Base-by-base conservation (phyloP, 2,113 vertebrate genomes). In the Corythoichthys intestinalis region DNA sequence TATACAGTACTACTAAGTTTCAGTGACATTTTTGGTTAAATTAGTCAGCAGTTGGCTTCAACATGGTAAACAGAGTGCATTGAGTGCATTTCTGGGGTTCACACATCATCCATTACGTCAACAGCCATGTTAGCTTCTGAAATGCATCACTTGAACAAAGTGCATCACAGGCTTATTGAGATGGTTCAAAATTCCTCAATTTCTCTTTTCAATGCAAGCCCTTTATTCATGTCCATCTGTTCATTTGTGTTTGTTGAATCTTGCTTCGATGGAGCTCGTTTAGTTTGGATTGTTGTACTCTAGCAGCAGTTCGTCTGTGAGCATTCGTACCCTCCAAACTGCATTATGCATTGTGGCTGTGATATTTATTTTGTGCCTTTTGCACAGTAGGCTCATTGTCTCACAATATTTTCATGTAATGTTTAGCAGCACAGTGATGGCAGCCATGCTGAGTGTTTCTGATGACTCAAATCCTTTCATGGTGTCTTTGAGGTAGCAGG, bases 231-330 rank as follows among this genome's bases (percentile, higher is more conserved):
- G 49, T 67, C 37, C 70, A 50, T 80, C 52, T 81, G 71, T 53
- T 74, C 54, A 28, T 28, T 28, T 28, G 20, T 28, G 4, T 77
- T 71, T 28, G 4, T 77, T 71, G 76, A 59, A 62, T 78, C 78
- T 34, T 61, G 46, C 59, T 71, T 73, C 15, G 48, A 34, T 63
- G n/a, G 37, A 73, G 57, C 54, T 50, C 8, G 28, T 52, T 65
- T 20, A 49, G 63, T 48, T 35, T 49, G 28, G 44, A 34, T 17
- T 10, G 6, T 38, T 59, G 35, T 38, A 6, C 39, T 11, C 17
- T 20, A 11, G 39, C 38, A 62, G 17, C 7, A 41, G 38, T 41
- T 14, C n/a, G 28, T 58, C 17, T 20, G 8, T 37, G 28, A 49
- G 28, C 4, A 5, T 13, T 50, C 50, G 35, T 38, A 13, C 50